These are phyloP conservation scores for Coelopa frigida DNA, from an alignment of 1,140 invertebrate species.

Conservation along the genomic window DNA sequence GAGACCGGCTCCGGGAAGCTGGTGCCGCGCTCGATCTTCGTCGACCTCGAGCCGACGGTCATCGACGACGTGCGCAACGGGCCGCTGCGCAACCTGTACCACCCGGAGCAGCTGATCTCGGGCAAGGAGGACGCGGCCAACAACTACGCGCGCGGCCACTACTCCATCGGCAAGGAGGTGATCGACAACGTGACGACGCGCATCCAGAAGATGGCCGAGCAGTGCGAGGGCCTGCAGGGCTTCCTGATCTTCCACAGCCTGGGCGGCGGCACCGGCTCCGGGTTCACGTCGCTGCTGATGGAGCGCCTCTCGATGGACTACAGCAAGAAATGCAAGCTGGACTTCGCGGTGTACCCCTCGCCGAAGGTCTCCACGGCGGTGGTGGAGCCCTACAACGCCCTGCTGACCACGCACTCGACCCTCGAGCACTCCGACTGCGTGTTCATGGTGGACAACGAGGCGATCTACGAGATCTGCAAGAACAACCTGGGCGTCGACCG, in stretches of 20 bases:
- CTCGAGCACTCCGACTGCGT: conserved; percentile 71
- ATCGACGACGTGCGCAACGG: conserved; percentile 58
- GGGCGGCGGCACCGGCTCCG: conserved; percentile 72
- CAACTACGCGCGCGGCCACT: conserved; percentile 70
- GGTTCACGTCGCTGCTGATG: conserved; percentile 62
- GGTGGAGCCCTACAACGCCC: conserved; percentile 81
- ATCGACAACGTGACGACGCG: conserved; percentile 63
- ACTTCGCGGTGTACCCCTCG: conserved; percentile 69
- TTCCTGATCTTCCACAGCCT: conserved; percentile 77
- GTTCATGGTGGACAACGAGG: conserved; percentile 81
- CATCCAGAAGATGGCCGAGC: conserved; percentile 67
- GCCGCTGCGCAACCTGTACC: conserved; percentile 54
- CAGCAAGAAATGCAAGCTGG: conserved; percentile 59
- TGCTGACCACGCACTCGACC: conserved; percentile 70
- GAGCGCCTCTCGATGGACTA: conserved; percentile 57
- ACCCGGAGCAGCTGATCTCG: conserved; percentile 64
- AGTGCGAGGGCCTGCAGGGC: conserved; percentile 73
- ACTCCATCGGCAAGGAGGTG: conserved; percentile 74
- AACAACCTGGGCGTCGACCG: conserved; percentile 62
- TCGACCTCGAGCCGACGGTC: conserved; percentile 49
- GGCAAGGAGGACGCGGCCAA: conserved; percentile 79
- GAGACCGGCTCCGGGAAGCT: conserved; percentile 54
- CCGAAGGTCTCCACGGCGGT: conserved; percentile 73
- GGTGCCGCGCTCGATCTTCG: conserved; percentile 50
- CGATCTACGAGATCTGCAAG: conserved; percentile 75